These are phyloP conservation scores for Pegoplata infirma DNA, from an alignment of 2,888 invertebrate species.

Conservation along the genomic window DNA sequence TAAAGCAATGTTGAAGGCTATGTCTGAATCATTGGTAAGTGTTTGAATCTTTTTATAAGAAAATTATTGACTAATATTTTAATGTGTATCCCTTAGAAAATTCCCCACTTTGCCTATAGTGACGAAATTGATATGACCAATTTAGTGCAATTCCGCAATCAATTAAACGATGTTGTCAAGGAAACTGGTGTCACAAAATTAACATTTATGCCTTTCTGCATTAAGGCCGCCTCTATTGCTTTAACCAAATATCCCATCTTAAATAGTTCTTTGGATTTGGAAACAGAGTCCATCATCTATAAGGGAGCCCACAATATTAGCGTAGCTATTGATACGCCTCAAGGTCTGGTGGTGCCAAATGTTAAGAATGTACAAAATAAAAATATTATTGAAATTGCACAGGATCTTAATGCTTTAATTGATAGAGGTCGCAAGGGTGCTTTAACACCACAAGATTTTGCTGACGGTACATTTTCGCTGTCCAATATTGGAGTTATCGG, in stretches of 20 bases:
- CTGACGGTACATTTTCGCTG: constrained; percentile 94
- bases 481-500: constrained; percentile 99
- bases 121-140: constrained; percentile 94
- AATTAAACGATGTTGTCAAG: constrained; percentile 82
- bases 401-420: constrained; percentile 90
- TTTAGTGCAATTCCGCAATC: constrained; percentile 84
- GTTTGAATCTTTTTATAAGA: too few species aligned
- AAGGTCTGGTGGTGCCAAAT: constrained; percentile 96
- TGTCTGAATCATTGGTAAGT: constrained; percentile 90
- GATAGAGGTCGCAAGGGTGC: constrained; percentile 86
- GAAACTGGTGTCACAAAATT: constrained; percentile 84
- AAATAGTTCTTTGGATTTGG: constrained; percentile 90
- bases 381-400: constrained; percentile 89
- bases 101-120: constrained; percentile 96
- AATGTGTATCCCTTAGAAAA: too few species aligned
- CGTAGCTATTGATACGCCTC: constrained; percentile 96
- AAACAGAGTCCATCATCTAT: constrained; percentile 88
- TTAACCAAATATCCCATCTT: constrained; percentile 88
- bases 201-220: constrained; percentile 96
- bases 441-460: constrained; percentile 87
- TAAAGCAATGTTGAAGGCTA: constrained; percentile 96
- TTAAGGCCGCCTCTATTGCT: constrained; percentile 94
- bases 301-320: constrained; percentile 95
- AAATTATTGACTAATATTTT: too few species aligned
- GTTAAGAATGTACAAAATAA: constrained; percentile 93